Conservation (phyloP, 1,140 invertebrate genomes). For the Drosophila ficusphila region DNA sequence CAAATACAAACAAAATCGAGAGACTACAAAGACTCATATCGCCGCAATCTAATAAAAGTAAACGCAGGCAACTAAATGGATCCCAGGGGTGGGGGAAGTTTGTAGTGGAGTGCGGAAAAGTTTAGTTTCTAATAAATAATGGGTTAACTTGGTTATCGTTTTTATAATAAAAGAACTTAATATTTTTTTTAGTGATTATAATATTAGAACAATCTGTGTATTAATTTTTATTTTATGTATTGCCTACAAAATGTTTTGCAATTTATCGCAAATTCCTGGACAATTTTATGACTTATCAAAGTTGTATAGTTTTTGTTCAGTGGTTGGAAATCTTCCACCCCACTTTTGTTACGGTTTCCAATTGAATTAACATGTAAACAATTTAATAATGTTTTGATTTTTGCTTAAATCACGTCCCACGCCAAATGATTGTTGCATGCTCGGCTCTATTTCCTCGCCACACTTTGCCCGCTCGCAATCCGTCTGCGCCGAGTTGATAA, state of each 20-base stretch:
- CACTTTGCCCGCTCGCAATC: neutral
- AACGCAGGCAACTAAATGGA: neutral
- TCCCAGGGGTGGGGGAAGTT: neutral
- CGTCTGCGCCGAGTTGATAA: conserved; percentile 21
- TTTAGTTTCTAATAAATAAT: too few species aligned
- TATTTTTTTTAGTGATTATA: too few species aligned
- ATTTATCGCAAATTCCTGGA: too few species aligned
- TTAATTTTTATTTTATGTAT: too few species aligned
- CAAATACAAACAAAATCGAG: conserved; percentile 52
- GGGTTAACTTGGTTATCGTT: too few species aligned
- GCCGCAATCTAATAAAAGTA: conserved; percentile 26
- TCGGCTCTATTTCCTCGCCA: neutral
- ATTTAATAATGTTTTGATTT: conserved; percentile 51
- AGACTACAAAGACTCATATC: conserved; percentile 28
- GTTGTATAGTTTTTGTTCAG: conserved; percentile 1
- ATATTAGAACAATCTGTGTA: too few species aligned
- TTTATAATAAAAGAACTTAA: neutral
- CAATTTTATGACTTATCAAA: neutral
- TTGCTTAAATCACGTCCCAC: conserved; percentile 46
- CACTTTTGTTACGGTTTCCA: conserved; percentile 13
- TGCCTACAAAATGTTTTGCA: too few species aligned
- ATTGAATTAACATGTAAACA: conserved; percentile 32
- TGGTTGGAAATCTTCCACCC: conserved; percentile 25
- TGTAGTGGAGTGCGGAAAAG: neutral
- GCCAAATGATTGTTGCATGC: conserved; percentile 30